Evolutionary conservation across 1,140 invertebrate species (phyloP).

Genomic region (Apocrypta bakeri): DNA sequence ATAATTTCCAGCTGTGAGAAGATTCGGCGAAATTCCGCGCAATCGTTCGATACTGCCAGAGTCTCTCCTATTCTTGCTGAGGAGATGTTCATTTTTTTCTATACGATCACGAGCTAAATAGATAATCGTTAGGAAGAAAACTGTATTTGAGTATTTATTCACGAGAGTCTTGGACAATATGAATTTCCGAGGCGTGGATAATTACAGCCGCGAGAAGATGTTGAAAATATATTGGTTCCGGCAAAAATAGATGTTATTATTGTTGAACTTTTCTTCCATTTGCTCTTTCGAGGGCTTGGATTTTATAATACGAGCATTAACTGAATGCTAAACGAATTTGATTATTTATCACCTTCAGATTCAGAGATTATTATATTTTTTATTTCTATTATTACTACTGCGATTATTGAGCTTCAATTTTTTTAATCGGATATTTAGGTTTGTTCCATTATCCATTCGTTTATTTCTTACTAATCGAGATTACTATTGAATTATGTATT

Average conservation of each 20-base stretch:
- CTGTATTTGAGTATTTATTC: neutral
- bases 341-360: neutral
- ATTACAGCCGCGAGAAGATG: neutral
- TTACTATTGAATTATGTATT: neutral
- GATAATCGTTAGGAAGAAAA: neutral
- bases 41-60: neutral
- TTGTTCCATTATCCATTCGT: neutral
- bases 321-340: neutral
- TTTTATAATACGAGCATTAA: neutral
- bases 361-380: neutral
- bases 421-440: neutral
- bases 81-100: slow-evolving; percentile 3
- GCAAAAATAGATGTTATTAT: neutral
- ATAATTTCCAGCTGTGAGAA: slow-evolving; percentile 70
- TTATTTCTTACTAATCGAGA: neutral
- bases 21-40: neutral
- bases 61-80: neutral
- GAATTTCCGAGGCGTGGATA: no score
- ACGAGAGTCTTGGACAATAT: no score
- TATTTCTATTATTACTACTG: neutral
- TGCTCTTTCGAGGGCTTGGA: neutral
- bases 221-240: neutral
- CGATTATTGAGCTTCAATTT: neutral
- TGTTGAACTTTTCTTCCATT: neutral
- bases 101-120: neutral